Evolutionary conservation across 2,888 invertebrate genomes (phyloP).

Genomic region (Cheilosia grossa): DNA sequence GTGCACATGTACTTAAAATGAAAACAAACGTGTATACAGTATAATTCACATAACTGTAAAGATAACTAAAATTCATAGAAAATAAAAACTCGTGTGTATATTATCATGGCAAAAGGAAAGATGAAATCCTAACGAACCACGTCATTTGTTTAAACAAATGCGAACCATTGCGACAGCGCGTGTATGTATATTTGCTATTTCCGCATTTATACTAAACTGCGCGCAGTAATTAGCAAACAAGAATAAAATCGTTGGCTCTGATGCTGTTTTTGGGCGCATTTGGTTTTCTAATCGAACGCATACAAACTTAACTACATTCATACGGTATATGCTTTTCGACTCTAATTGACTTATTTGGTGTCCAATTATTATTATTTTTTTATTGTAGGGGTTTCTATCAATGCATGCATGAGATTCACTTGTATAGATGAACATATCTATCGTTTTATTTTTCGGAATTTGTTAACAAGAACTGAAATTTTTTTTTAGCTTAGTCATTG

Average conservation of each 20-base stretch:
- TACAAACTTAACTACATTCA: neutral
- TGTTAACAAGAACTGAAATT: slow-evolving; percentile 8
- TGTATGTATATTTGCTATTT: slow-evolving; percentile 48
- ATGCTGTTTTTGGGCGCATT: slow-evolving; percentile 36
- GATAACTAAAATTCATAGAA: slow-evolving; percentile 40
- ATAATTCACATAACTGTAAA: neutral
- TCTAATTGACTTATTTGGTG: slow-evolving; percentile 54
- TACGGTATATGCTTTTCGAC: slow-evolving; percentile 3
- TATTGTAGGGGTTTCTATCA: slow-evolving; percentile 29
- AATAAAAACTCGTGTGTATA: slow-evolving; percentile 28
- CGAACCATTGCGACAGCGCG: slow-evolving; percentile 46
- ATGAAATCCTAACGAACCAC: slow-evolving; percentile 42
- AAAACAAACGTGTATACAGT: slow-evolving; percentile 10
- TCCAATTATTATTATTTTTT: slow-evolving; percentile 33
- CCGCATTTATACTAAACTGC: slow-evolving; percentile 61
- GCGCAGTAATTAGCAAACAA: slow-evolving; percentile 52
- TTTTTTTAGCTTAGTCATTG: slow-evolving; percentile 10
- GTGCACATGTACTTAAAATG: slow-evolving; percentile 51
- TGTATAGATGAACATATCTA: slow-evolving; percentile 8
- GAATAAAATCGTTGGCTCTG: neutral
- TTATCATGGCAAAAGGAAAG: slow-evolving; percentile 26
- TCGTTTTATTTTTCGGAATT: neutral
- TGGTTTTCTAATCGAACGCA: slow-evolving; percentile 40
- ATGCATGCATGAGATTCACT: slow-evolving; percentile 24
- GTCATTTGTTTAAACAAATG: slow-evolving; percentile 55